phyloP scores from a whole-genome alignment of 2,888 invertebrate species.

The Epinotia brunnichana region DNA sequence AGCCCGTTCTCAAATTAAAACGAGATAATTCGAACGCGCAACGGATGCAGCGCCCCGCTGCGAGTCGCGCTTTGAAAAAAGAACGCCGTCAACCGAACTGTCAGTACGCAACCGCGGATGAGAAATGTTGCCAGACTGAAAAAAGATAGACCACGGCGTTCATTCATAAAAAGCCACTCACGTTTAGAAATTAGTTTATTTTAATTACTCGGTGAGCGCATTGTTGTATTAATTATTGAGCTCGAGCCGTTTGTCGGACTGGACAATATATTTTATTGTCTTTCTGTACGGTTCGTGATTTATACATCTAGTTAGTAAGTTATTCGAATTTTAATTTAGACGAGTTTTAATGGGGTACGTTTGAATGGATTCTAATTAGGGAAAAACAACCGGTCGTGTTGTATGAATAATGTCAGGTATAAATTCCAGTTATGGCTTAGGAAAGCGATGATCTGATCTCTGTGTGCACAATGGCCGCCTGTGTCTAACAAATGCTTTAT shows the following conservation, averaged over 20 bases:
- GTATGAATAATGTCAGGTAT: constrained; percentile 80
- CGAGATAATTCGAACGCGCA: constrained; percentile 73
- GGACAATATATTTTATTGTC: constrained; percentile 83
- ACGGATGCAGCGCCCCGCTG: constrained; percentile 79
- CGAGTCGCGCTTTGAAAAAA: constrained; percentile 77
- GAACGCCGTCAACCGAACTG: constrained; percentile 76
- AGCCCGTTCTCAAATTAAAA: constrained; percentile 75
- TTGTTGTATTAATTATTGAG: constrained; percentile 81
- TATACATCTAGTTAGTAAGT: constrained; percentile 83
- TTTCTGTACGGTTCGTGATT: constrained; percentile 74
- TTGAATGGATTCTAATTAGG: constrained; percentile 83
- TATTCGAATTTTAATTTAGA: constrained; percentile 83
- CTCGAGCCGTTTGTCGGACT: constrained; percentile 62
- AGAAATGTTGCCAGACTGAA: constrained; percentile 76
- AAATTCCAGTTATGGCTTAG: constrained; percentile 78
- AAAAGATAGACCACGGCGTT: constrained; percentile 66
- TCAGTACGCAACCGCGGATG: constrained; percentile 75
- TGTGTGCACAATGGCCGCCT: constrained; percentile 66
- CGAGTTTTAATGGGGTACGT: constrained; percentile 80
- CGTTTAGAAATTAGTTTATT: constrained; percentile 82
- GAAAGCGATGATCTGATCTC: constrained; percentile 70
- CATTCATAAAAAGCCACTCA: constrained; percentile 79
- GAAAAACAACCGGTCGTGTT: constrained; percentile 76
- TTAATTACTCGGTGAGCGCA: constrained; percentile 79
- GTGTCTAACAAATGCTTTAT: constrained; percentile 75